phyloP scores from a whole-genome alignment of 1,140 invertebrate species.

The Drosophila eugracilis region DNA sequence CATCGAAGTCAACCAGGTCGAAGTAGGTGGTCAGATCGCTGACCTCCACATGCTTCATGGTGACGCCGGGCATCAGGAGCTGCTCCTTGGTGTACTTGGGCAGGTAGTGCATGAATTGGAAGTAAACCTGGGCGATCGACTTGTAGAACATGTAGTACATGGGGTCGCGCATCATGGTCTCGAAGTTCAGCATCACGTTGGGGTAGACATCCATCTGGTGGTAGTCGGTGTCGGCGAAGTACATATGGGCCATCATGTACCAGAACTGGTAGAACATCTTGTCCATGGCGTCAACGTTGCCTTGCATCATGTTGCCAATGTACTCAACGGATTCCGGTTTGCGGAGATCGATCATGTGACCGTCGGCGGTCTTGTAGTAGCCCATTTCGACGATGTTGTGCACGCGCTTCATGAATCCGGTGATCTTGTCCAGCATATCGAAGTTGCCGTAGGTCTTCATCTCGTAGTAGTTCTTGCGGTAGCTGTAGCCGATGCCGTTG shows the following conservation, averaged over 20 bases:
- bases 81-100: slow-evolving; percentile 87
- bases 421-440: slow-evolving; percentile 85
- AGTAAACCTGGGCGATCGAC: slow-evolving; percentile 86
- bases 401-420: slow-evolving; percentile 87
- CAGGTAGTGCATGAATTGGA: slow-evolving; percentile 86
- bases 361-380: slow-evolving; percentile 86
- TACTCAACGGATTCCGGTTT: slow-evolving; percentile 85
- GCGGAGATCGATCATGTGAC: slow-evolving; percentile 77
- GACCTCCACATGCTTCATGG: slow-evolving; percentile 11
- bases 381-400: slow-evolving; percentile 88
- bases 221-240: slow-evolving; percentile 72
- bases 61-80: slow-evolving; percentile 84
- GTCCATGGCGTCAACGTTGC: slow-evolving; percentile 11
- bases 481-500: slow-evolving; percentile 14
- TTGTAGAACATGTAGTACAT: slow-evolving; percentile 88
- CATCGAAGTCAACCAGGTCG: slow-evolving; percentile 8
- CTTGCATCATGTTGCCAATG: slow-evolving; percentile 9
- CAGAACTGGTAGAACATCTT: slow-evolving; percentile 84
- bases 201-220: slow-evolving; percentile 84
- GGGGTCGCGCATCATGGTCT: slow-evolving; percentile 88
- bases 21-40: slow-evolving; percentile 13
- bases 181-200: slow-evolving; percentile 86
- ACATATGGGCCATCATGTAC: slow-evolving; percentile 74
- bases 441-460: slow-evolving; percentile 87
- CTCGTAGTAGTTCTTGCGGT: slow-evolving; percentile 77